Base-by-base conservation (phyloP, 2,888 invertebrate species). In the Prosopocoilus inquinatus region DNA sequence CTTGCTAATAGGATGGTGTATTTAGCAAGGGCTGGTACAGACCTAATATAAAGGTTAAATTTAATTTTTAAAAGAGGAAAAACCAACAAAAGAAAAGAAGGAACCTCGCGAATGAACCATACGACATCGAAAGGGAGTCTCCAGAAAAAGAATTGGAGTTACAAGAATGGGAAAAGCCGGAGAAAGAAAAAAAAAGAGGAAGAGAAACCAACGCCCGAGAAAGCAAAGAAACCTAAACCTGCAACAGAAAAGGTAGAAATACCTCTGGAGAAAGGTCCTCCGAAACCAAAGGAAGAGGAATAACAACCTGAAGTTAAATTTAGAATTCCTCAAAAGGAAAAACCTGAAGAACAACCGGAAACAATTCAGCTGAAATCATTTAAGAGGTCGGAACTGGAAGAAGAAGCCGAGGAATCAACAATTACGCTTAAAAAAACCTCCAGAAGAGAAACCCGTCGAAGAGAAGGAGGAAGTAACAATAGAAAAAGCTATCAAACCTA, bases 391-490 rank as follows among this genome's bases (percentile, higher is more conserved):
- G 49, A 45, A 47, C 39, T 11, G 51, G 59, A 60, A 49, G 72
- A 74, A 62, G 81, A 84, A 28, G 20, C 1, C 5, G 20, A 28
- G 3, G 69, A 81, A 82, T 66, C 78, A 80, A 55, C 79, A 81
- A 67, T 82, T 50, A 34, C 47, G 33, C 8, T 45, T 4, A 67
- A 67, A 54, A n/a, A 58, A 67, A 50, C 12, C 52, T 56, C 52
- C 47, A 36, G 63, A 64, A 53, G 61, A 64, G 43, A 49, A 66
- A 36, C 55, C 50, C 53, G 56, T 57, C 56, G 59, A 58, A 47
- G 66, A 70, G 53, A 74, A 46, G 20, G 43, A 50, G 34, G 34
- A 9, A 13, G 34, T 45, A 32, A 45, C 57, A 34, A 59, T 53
- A 15, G 61, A 62, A 53, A 52, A 58, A 48, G 50, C 57, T 46